Evolutionary conservation across 2,113 vertebrate species (phyloP), one percentile per base, ranked within the genome.

Genomic region (Datnioides undecimradiatus): DNA sequence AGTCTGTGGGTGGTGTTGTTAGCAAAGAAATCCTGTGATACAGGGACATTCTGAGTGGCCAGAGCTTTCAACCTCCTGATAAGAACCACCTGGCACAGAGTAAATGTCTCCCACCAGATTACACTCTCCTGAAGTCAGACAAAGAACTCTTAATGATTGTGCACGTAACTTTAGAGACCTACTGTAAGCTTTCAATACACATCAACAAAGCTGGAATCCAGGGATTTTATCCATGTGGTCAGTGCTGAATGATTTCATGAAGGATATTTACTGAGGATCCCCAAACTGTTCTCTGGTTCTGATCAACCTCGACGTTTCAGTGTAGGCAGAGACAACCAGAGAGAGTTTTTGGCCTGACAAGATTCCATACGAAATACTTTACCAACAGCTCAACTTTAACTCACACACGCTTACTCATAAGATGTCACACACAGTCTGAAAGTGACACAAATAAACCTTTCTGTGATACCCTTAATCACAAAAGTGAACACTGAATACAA

Each of bases 71-170:
- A 7, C 58, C 33, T 51, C 49, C 36, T 66, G 82, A 87, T 85
- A 45, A 87, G 51, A 52, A 14, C 82, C 90, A 87, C 69, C 86
- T 91, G 84, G n/a, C 8, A 7, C 8, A 1, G 12, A 74, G 55
- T 2, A 4, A 40, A 70, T 3, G 4, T 27, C 19, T 8, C 80
- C 54, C 80, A 64, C 71, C 23, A 23, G 25, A 46, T 41, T 5
- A 67, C 13, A 38, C 62, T 38, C 36, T 25, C 19, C 9, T 40
- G 1, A 55, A 33, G 33, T 36, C 38, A 48, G 25, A 76, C 67
- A 14, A 17, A 59, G n/a, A 19, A 25, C 58, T 36, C 16, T 10
- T n/a, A 27, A 13, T 11, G 23, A 48, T 33, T 51, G 17, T 25
- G 13, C 21, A 2, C 34, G 25, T 21, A 12, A 29, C 9, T 17